Conservation (phyloP, 2,888 invertebrate species). For the Lacanobia oleracea region DNA sequence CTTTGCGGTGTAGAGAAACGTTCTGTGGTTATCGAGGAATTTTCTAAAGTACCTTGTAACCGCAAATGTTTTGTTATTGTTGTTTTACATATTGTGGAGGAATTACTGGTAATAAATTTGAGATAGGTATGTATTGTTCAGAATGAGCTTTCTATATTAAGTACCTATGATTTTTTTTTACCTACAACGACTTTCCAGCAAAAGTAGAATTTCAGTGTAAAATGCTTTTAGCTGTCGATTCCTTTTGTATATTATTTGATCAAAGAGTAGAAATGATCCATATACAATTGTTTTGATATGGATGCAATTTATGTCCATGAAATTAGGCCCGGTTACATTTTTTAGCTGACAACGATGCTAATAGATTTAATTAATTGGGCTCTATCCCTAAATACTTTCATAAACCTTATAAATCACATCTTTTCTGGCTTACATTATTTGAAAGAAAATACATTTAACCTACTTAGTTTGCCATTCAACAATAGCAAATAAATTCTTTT, state of each 20-base stretch:
- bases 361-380: not conserved
- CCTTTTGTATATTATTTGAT: not conserved
- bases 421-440: not conserved
- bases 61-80: constrained; percentile 39
- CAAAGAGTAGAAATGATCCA: not conserved
- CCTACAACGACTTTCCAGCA: not conserved
- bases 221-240: not conserved
- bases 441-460: not conserved
- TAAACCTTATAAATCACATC: not conserved
- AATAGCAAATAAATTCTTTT: constrained; percentile 11
- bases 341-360: too few species aligned
- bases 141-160: not conserved
- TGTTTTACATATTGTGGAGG: constrained; percentile 27
- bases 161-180: not conserved
- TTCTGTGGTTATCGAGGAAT: constrained; percentile 44
- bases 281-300: too few species aligned
- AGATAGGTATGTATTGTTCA: not conserved
- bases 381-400: too few species aligned
- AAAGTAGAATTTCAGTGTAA: not conserved
- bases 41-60: constrained; percentile 44
- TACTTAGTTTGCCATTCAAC: not conserved
- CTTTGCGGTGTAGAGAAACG: constrained; percentile 54
- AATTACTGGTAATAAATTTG: not conserved
- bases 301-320: too few species aligned
- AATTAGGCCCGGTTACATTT: not conserved